Evolutionary conservation across 2,888 invertebrate genomes (phyloP), one percentile per base, ranked within the genome.

Genomic region (Caenorhabditis zanzibari): DNA sequence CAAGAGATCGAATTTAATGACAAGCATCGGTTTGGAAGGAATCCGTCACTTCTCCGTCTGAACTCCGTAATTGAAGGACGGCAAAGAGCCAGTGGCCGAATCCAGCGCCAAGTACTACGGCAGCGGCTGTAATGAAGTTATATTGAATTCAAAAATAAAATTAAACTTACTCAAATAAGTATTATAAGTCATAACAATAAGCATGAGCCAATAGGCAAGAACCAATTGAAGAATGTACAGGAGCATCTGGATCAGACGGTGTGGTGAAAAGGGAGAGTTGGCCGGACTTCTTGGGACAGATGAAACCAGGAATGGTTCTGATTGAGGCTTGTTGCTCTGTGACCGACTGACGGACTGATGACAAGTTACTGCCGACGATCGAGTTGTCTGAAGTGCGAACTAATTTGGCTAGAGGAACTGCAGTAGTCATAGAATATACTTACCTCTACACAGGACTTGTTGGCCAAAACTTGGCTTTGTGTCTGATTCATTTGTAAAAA

Each of bases 171-270:
- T 90, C 66, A 91, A 81, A 64, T 86, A 91, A 19, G 85, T 86
- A 84, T 91, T 91, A 85, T 90, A 92, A 28, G 91, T 91, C 91
- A 91, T 91, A 19, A 87, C 88, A 71, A 90, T 88, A 38, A 91
- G 88, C 91, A 91, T 91, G 28, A 91, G 83, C 88, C 89, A 90
- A 74, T 91, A 91, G 16, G 91, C 91, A 59, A 92, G 81, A 9
- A 89, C 85, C 54, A 91, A 84, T 75, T 91, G 91, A 7, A 90
- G 52, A 56, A 86, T 71, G 68, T 87, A 87, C 38, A 87, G 61
- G 14, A 74, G 52, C 41, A 84, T 77, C 41, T 84, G 79, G 24
- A 86, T 66, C 32, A 87, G 69, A 1, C 85, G 74, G 28, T 79
- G 83, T 16, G 83, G 68, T 16, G 83, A 68, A 14, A 83, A 83